Evolutionary conservation across 2,113 vertebrate species (phyloP), one percentile per base, ranked within the genome.

Genomic region (Anguilla japonica): DNA sequence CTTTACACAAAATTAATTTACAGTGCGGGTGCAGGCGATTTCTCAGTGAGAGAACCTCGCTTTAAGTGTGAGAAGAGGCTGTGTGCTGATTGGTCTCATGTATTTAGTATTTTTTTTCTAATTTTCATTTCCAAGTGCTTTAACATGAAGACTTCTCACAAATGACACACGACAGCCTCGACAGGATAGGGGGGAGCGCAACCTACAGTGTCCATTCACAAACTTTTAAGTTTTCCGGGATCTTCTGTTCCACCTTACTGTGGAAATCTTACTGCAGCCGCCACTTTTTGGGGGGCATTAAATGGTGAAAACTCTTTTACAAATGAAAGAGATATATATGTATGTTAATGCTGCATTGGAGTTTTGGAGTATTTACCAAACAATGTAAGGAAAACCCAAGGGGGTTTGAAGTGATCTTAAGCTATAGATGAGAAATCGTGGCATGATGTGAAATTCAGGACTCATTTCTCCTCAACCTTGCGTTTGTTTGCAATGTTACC

Each of bases 1-100:
- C 63, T 84, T 84, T 84, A 84, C 71, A 75, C 46, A 16, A 67
- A 63, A 84, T 40, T 22, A 75, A 22, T 75, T 71, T 84, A 43
- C 63, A 84, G 83, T 75, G 20, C 40, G 34, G 63, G 60, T 46
- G 60, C 50, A 75, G 29, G 41, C 40, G 82, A 83, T 56, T 14
- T 40, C 43, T 80, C 78, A 14, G 29, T 41, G 7, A 22, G 46
- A 81, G 18, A 39, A 86, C 39, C 63, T 75, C 60, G 3, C 29
- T 83, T 41, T 53, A 34, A 41, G 43, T 82, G 86, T n/a, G 29
- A 20, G 63, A 84, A 67, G 63, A 83, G 34, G 20, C 34, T 15
- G 7, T 87, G 56, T 87, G 86, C 60, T 41, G 29, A 40, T 50
- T 14, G 29, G 15, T 79, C 60, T 46, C 14, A 6, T 26, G 43